Conservation (phyloP, 1,140 invertebrate genomes). For the Schlechtendalia chinensis region DNA sequence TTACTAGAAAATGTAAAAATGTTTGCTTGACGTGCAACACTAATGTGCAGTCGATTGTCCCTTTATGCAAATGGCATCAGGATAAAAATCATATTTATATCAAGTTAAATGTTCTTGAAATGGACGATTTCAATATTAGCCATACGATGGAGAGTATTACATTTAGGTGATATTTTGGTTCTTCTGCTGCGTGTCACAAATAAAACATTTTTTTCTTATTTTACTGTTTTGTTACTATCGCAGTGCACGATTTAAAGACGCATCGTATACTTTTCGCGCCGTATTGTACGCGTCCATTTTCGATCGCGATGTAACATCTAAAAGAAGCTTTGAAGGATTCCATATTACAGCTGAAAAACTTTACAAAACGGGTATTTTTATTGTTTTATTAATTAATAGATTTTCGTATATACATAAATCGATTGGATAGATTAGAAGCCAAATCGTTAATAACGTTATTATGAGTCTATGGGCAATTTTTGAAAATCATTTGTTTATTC, state of each 20-base stretch:
- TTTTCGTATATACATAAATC: too few species aligned
- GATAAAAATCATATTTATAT: slow-evolving; percentile 13
- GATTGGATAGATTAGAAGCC: too few species aligned
- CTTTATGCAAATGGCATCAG: slow-evolving; percentile 22
- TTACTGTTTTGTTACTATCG: neutral
- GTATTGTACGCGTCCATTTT: neutral
- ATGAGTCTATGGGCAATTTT: neutral
- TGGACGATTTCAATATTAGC: neutral
- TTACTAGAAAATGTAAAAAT: neutral
- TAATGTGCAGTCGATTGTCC: slow-evolving; percentile 4
- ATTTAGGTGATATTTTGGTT: slow-evolving; percentile 2
- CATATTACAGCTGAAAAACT: slow-evolving; percentile 35
- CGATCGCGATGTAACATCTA: neutral
- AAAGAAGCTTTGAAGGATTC: slow-evolving; percentile 26
- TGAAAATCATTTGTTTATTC: neutral
- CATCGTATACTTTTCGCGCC: neutral
- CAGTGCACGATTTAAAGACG: slow-evolving; percentile 16
- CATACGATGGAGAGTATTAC: neutral
- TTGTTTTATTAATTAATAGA: too few species aligned
- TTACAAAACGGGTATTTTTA: neutral
- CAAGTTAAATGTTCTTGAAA: slow-evolving; percentile 32
- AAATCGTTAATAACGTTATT: neutral
- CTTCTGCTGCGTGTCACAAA: neutral
- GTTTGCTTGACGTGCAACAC: slow-evolving; percentile 30
- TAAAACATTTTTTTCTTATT: neutral